A percentile compares a stretch with the other conserved stretches of the same genome.
Conservation (phyloP, 2,797 vertebrate species). For the Amniataba percoides region DNA sequence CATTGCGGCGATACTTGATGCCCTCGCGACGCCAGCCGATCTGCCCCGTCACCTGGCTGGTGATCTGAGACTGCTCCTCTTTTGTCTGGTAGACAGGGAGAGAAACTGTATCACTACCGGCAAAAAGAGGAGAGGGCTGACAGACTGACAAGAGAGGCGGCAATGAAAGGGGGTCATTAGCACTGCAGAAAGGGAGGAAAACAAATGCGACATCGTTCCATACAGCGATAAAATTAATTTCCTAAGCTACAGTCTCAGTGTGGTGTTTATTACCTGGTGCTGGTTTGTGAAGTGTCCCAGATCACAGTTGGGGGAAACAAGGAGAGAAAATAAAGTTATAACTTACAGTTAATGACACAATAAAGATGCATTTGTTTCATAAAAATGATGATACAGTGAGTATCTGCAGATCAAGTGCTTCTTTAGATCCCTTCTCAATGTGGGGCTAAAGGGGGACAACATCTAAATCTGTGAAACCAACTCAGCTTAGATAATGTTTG, state of each 20-base stretch:
- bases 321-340: not conserved
- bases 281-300: slow-evolving; percentile 60
- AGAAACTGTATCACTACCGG: slow-evolving; percentile 69
- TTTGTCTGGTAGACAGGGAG: slow-evolving; percentile 89
- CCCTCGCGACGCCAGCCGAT: slow-evolving; percentile 98
- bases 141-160: slow-evolving; percentile 12
- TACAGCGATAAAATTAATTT: not conserved
- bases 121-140: slow-evolving; percentile 26
- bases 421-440: not conserved
- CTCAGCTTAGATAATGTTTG: not conserved
- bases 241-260: not conserved
- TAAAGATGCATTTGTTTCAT: not conserved
- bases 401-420: not conserved
- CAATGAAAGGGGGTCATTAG: slow-evolving; percentile 20
- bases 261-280: slow-evolving; percentile 83
- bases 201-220: not conserved
- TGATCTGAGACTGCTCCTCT: slow-evolving; percentile 99
- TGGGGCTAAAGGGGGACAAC: not conserved
- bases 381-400: not conserved
- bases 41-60: slow-evolving; percentile 98
- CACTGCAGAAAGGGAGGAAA: not conserved
- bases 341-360: not conserved
- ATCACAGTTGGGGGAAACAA: not conserved
- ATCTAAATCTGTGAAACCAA: not conserved
- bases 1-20: slow-evolving; percentile 98